A percentile compares a stretch with the other conserved stretches of the same genome.
These are phyloP conservation scores for Chesias legatella DNA, from an alignment of 2,888 invertebrate species.

Conservation along the genomic window DNA sequence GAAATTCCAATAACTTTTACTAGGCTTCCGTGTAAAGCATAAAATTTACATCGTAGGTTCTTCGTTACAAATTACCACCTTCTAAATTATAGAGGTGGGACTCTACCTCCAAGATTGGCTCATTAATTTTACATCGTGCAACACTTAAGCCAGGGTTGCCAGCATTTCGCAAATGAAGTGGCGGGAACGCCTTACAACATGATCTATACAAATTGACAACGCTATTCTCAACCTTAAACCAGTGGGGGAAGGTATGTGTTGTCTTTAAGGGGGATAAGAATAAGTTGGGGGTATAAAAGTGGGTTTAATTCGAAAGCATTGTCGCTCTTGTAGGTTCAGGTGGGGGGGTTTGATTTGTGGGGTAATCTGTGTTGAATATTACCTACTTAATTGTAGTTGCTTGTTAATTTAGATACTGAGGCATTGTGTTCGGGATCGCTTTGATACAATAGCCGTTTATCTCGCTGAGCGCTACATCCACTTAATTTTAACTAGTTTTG, in stretches of 20 bases:
- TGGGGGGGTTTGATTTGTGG: constrained; percentile 64
- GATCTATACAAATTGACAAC: constrained; percentile 19
- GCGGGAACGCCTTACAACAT: constrained; percentile 53
- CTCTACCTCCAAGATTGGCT: constrained; percentile 72
- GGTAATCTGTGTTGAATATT: constrained; percentile 54
- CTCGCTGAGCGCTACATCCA: no score
- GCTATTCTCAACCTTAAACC: constrained; percentile 10
- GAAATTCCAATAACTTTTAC: no score
- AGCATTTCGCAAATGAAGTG: constrained; percentile 77
- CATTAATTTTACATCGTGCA: constrained; percentile 79
- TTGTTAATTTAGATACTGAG: constrained; percentile 20
- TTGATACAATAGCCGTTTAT: constrained; percentile 2
- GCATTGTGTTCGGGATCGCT: constrained; percentile 2
- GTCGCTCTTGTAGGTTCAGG: constrained; percentile 57
- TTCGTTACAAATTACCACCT: constrained; percentile 68
- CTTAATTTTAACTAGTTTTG: neutral
- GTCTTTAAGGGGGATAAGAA: neutral
- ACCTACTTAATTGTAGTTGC: constrained; percentile 28
- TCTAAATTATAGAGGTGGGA: constrained; percentile 73
- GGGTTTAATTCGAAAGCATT: constrained; percentile 42
- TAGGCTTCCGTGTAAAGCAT: no score
- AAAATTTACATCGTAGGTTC: constrained; percentile 4
- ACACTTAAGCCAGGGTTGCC: constrained; percentile 76
- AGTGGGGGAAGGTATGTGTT: neutral
- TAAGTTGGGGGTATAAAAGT: constrained; percentile 26